These are phyloP conservation scores for Masnerella sp. DNA, from an alignment of 2,888 invertebrate genomes.

Conservation along the genomic window DNA sequence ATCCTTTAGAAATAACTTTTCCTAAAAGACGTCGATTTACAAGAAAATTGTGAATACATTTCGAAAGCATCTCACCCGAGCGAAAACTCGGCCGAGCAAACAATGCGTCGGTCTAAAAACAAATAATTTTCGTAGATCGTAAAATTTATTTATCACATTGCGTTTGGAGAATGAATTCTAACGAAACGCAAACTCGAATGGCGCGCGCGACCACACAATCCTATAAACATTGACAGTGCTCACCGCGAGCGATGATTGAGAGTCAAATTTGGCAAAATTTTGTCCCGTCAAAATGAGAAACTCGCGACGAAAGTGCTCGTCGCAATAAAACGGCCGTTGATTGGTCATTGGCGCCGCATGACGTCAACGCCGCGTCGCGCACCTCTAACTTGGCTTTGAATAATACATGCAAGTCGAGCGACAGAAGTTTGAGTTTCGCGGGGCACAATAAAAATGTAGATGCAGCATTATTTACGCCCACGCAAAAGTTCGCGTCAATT, in stretches of 20 bases:
- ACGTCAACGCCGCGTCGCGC: constrained; percentile 17
- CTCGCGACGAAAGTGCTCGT: constrained; percentile 37
- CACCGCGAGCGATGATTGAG: constrained; percentile 72
- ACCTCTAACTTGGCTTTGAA: constrained; percentile 26
- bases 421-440: constrained; percentile 22
- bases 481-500: constrained; percentile 6
- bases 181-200: constrained; percentile 64
- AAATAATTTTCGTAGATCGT: constrained; percentile 24
- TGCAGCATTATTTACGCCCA: constrained; percentile 39
- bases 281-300: constrained; percentile 59
- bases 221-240: constrained; percentile 74
- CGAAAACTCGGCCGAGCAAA: no score
- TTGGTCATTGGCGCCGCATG: constrained; percentile 25
- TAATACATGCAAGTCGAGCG: constrained; percentile 38
- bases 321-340: constrained; percentile 36
- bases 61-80: no score
- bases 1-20: no score
- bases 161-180: constrained; percentile 27
- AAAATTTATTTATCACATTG: constrained; percentile 24
- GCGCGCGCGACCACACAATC: constrained; percentile 71
- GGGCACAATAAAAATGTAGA: constrained; percentile 40
- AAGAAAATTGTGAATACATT: no score
- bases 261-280: constrained; percentile 69
- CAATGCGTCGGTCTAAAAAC: not conserved
- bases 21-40: no score